Evolutionary conservation across 2,797 vertebrate species (phyloP).

Genomic region (Etheostoma perlongum): DNA sequence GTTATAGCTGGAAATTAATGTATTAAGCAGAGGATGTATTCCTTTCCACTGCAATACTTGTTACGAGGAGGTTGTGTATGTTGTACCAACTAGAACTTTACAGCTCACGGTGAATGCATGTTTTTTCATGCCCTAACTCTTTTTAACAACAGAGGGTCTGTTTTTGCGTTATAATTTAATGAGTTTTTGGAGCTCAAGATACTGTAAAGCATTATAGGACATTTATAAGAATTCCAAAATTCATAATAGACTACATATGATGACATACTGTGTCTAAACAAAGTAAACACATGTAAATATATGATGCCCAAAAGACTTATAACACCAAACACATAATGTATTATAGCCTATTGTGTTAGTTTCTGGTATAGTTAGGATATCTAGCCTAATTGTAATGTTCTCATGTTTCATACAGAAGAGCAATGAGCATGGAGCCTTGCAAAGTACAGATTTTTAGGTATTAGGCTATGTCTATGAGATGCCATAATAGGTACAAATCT

Average conservation of each 20-base stretch:
- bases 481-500: slow-evolving; percentile 1
- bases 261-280: background rate
- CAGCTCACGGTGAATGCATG: slow-evolving; percentile 2
- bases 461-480: background rate
- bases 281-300: slow-evolving; percentile 8
- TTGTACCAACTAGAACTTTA: background rate
- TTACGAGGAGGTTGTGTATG: background rate
- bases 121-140: background rate
- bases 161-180: slow-evolving; percentile 12
- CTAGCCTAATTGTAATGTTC: background rate
- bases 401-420: slow-evolving; percentile 5
- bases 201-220: slow-evolving; percentile 1
- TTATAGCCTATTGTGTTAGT: background rate
- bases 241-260: slow-evolving; percentile 4
- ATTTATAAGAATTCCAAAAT: slow-evolving; percentile 1
- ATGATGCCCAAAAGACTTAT: slow-evolving; percentile 1
- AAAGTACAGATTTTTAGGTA: background rate
- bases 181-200: background rate
- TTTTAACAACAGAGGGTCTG: slow-evolving; percentile 1
- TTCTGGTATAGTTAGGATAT: slow-evolving; percentile 9
- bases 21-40: background rate
- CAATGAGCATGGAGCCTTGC: background rate
- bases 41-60: background rate
- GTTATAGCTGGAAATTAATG: background rate
- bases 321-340: slow-evolving; percentile 5